A percentile compares a stretch with the other conserved stretches of the same genome.
Conservation (phyloP, 2,113 vertebrate genomes). For the Tychaedon coryphoeus region DNA sequence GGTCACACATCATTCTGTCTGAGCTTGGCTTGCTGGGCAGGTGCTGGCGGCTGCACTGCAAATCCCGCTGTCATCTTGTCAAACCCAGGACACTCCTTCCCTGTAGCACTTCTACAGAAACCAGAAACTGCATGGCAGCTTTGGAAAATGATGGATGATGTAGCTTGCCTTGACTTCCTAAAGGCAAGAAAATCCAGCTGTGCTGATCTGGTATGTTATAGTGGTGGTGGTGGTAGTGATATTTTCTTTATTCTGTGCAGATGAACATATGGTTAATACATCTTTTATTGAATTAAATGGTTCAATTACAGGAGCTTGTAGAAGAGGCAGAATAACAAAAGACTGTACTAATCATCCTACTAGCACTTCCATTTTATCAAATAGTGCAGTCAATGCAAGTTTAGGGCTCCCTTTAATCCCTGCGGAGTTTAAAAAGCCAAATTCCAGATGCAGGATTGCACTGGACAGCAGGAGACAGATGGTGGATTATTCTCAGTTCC, state of each 20-base stretch:
- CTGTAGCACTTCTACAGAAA: background rate
- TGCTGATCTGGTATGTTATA: background rate
- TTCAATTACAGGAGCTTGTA: background rate
- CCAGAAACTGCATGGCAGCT: background rate
- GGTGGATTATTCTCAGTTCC: background rate
- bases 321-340: background rate
- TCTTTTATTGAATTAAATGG: background rate
- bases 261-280: background rate
- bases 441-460: background rate
- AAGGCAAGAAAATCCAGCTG: background rate
- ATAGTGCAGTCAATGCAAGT: accelerated
- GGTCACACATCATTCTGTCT: background rate
- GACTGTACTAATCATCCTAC: background rate
- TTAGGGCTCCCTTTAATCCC: background rate
- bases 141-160: background rate
- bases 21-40: background rate
- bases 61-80: accelerated
- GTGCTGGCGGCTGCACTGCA: background rate
- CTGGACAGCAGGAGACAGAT: background rate
- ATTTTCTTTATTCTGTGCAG: background rate
- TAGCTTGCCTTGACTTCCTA: background rate
- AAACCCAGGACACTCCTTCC: background rate
- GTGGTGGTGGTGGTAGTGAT: background rate
- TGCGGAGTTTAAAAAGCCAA: accelerated
- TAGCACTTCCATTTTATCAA: background rate